phyloP scores from a whole-genome alignment of 1,140 invertebrate species.

The Bombus sibiricus region DNA sequence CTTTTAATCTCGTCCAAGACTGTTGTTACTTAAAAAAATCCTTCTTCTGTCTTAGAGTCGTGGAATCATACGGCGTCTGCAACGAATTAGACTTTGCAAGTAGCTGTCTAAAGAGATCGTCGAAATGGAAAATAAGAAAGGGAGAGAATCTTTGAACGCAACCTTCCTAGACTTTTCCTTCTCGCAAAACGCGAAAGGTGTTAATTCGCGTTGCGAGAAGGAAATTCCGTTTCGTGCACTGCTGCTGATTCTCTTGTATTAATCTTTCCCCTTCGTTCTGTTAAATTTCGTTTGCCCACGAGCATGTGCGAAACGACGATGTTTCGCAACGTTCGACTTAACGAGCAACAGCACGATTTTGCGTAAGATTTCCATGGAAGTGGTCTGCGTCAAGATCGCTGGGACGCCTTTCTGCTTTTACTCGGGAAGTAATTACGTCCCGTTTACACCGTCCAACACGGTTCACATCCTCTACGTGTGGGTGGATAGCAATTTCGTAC shows the following conservation, averaged over 20 bases:
- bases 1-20: no score
- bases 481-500: conserved; percentile 11
- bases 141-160: no score
- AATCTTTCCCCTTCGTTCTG: not conserved
- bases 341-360: not conserved
- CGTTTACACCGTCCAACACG: conserved; percentile 3
- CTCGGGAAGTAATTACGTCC: conserved; percentile 40
- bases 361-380: conserved; percentile 14
- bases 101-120: no score
- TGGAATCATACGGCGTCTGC: no score
- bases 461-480: conserved; percentile 6
- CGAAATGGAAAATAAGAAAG: no score
- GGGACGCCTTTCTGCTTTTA: conserved; percentile 30
- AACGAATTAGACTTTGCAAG: no score
- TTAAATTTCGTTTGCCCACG: not conserved
- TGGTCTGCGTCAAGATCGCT: conserved; percentile 19
- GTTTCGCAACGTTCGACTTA: conserved; percentile 3
- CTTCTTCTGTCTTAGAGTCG: no score
- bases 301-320: not conserved
- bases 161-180: no score
- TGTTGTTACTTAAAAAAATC: no score
- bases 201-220: no score
- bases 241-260: not conserved
- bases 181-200: no score
- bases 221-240: no score